These are phyloP conservation scores for Saccostrea cuccullata DNA, from an alignment of 1,140 invertebrate species.

Conservation along the genomic window DNA sequence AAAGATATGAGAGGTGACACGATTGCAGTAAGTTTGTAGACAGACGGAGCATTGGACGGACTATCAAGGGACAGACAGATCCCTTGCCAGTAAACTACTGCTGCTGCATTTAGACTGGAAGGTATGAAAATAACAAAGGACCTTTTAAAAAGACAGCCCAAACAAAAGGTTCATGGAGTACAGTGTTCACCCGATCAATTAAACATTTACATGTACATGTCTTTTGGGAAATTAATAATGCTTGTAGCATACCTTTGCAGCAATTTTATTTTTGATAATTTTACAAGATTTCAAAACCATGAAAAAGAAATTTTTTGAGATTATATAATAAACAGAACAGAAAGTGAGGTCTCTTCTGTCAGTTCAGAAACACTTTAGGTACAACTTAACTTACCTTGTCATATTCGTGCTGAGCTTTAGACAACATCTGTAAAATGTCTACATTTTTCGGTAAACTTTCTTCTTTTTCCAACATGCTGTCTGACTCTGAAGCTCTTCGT, in stretches of 20 bases:
- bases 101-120: constrained; percentile 51
- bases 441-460: constrained; percentile 78
- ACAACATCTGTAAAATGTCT: constrained; percentile 93
- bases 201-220: no score
- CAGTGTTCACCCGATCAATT: no score
- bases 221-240: no score
- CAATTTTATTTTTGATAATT: no score
- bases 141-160: neutral
- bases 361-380: no score
- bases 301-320: no score
- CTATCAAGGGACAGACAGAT: constrained; percentile 72
- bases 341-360: no score
- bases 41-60: constrained; percentile 68
- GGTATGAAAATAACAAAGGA: neutral
- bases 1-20: no score
- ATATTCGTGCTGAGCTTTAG: constrained; percentile 89
- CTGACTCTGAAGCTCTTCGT: constrained; percentile 65
- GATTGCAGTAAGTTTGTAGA: constrained; percentile 60
- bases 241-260: no score
- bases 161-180: no score
- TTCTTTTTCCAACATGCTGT: constrained; percentile 57
- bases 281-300: no score
- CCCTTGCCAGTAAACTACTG: constrained; percentile 46
- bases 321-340: no score
- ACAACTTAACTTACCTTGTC: constrained; percentile 63